phyloP scores from a whole-genome alignment of 1,140 invertebrate genomes.

The Lucilia sericata region DNA sequence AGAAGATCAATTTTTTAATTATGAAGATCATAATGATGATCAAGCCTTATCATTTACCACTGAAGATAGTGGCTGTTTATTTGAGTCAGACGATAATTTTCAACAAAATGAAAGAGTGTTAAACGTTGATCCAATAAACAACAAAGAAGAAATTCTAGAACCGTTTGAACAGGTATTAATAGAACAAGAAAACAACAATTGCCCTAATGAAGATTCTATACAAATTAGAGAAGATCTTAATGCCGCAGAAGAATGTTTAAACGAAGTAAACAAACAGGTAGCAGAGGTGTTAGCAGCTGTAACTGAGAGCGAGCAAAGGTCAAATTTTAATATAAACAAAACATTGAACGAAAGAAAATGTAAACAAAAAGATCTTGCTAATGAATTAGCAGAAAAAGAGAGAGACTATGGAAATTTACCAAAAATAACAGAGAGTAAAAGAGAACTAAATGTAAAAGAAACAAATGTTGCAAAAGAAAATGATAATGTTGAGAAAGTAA shows the following conservation, averaged over 20 bases:
- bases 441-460: too few relatives aligned
- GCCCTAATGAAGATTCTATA: neutral
- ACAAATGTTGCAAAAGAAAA: too few relatives aligned
- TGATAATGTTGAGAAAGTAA: neutral
- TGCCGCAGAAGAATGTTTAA: neutral
- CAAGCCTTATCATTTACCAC: neutral
- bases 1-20: neutral
- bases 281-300: neutral
- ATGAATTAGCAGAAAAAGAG: too few relatives aligned
- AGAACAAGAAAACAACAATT: neutral
- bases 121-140: neutral
- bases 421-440: too few relatives aligned
- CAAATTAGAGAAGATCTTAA: neutral
- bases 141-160: neutral
- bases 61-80: conserved; percentile 15
- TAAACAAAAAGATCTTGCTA: neutral
- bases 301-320: neutral
- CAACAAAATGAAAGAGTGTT: neutral
- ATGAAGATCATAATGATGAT: neutral
- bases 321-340: neutral
- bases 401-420: too few relatives aligned
- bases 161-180: conserved; percentile 43
- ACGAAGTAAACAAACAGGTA: neutral
- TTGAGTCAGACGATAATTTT: neutral
- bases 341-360: neutral